phyloP scores from a whole-genome alignment of 1,140 invertebrate species.

The Colletes gigas region DNA sequence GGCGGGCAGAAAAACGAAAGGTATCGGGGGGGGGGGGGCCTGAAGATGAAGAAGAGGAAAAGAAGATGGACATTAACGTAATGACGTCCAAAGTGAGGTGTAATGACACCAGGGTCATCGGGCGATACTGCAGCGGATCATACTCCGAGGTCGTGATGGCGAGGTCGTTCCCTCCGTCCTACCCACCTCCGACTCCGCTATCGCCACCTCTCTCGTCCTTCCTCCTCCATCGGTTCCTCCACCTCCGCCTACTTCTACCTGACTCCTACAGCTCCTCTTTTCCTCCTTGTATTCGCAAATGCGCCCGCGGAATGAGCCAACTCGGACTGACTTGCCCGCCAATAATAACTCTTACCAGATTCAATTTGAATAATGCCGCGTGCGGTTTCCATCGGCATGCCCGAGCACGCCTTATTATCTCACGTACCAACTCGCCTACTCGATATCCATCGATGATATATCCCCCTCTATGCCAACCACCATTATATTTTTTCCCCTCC shows the following conservation, averaged over 20 bases:
- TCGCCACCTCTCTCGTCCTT: constrained; percentile 2
- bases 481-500: constrained; percentile 62
- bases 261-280: constrained; percentile 52
- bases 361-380: constrained; percentile 80
- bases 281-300: constrained; percentile 70
- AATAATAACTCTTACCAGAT: constrained; percentile 80
- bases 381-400: constrained; percentile 79
- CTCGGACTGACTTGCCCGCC: constrained; percentile 71
- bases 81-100: constrained; percentile 67
- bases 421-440: constrained; percentile 77
- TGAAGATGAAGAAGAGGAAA: constrained; percentile 51
- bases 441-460: constrained; percentile 74
- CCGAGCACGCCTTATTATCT: constrained; percentile 79
- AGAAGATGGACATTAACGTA: constrained; percentile 69
- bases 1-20: constrained; percentile 44
- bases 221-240: constrained; percentile 2
- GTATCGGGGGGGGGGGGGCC: constrained; percentile 10
- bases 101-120: constrained; percentile 71
- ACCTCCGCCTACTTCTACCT: constrained; percentile 15
- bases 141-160: constrained; percentile 65
- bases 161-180: constrained; percentile 63
- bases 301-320: constrained; percentile 71
- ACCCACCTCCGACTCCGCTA: constrained; percentile 28
- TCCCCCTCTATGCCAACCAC: constrained; percentile 43
- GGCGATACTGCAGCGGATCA: constrained; percentile 65